phyloP scores from a whole-genome alignment of 2,888 invertebrate species.

The Hirtodrosophila confusa region DNA sequence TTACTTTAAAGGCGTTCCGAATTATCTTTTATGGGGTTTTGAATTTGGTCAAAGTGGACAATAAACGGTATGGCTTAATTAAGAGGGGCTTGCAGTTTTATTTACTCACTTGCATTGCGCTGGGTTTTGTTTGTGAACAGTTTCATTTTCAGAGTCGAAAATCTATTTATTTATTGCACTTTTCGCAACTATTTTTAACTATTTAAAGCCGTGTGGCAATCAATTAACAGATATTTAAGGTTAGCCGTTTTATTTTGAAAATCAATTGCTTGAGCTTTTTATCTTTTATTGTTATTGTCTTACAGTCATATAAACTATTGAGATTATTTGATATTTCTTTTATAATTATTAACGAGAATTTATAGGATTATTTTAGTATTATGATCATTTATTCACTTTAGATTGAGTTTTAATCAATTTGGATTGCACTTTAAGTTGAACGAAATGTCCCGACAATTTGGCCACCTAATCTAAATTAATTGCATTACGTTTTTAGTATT shows the following conservation, averaged over 20 bases:
- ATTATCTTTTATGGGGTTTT: constrained; percentile 54
- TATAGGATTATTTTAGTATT: not conserved
- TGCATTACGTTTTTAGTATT: not conserved
- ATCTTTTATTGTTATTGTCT: constrained; percentile 7
- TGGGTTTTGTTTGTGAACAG: constrained; percentile 70
- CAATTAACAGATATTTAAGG: constrained; percentile 45
- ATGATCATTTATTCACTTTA: constrained; percentile 12
- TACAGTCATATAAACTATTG: constrained; percentile 25
- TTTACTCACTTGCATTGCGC: constrained; percentile 77
- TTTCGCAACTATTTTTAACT: constrained; percentile 35
- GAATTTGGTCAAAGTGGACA: constrained; percentile 41
- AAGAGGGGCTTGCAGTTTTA: constrained; percentile 37
- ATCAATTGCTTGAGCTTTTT: constrained; percentile 48
- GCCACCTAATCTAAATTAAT: constrained; percentile 3
- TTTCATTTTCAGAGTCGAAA: constrained; percentile 60
- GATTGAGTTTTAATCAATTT: not conserved
- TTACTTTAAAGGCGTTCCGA: constrained; percentile 44
- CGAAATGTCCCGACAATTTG: constrained; percentile 16
- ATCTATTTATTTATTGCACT: constrained; percentile 15
- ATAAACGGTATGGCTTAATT: constrained; percentile 56
- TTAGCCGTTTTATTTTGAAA: constrained; percentile 44
- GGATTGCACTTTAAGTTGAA: constrained; percentile 7
- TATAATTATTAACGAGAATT: too few relatives aligned
- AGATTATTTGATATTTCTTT: constrained; percentile 4
- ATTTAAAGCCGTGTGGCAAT: constrained; percentile 35